Evolutionary conservation across 2,888 invertebrate species (phyloP), one percentile per base, ranked within the genome.

Genomic region (Arrhopalites spinosus): DNA sequence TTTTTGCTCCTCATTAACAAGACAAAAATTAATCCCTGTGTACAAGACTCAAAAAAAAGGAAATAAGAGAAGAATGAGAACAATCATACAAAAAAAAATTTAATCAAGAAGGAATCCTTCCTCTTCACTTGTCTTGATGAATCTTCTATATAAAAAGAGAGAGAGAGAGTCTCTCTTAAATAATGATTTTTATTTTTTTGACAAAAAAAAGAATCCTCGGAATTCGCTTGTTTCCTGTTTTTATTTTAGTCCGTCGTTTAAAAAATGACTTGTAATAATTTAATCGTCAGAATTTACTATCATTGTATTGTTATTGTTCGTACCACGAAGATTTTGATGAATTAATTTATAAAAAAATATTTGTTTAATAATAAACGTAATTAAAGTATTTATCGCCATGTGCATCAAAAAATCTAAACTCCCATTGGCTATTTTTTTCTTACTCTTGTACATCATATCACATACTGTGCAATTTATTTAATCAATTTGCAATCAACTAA

Each of bases 1-100:
- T 83, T 27, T 83, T 83, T 78, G 82, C 82, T 63, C 80, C 78
- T 11, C 81, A 82, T 67, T 82, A 78, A 79, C 47, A 45, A n/a
- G 13, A 3, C 15, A n/a, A n/a, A 61, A 15, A 13, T 8, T 61
- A 29, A 15, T 61, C 29, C 29, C 25, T 7, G 3, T 15, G 3
- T 15, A 56, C 2, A 61, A 61, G 50, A 50, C 50, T 50, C 50
- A 5, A 50, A n/a, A 17, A 50, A 17, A 50, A n/a, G 2, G 2
- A 15, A 50, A 45, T 45, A 15, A 50, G 15, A 50, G 3, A 50
- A 36, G 36, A 36, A 36, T n/a, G n/a, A n/a, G 11, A 36, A 36
- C 36, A 36, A 36, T 36, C 36, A 36, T 36, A 7, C 11, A 7
- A 36, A 36, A 36, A 36, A 36, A 7, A 36, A 36, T 36, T n/a